Evolutionary conservation across 2,888 invertebrate species (phyloP), one percentile per base, ranked within the genome.

Genomic region (Zaprionus lineosus): DNA sequence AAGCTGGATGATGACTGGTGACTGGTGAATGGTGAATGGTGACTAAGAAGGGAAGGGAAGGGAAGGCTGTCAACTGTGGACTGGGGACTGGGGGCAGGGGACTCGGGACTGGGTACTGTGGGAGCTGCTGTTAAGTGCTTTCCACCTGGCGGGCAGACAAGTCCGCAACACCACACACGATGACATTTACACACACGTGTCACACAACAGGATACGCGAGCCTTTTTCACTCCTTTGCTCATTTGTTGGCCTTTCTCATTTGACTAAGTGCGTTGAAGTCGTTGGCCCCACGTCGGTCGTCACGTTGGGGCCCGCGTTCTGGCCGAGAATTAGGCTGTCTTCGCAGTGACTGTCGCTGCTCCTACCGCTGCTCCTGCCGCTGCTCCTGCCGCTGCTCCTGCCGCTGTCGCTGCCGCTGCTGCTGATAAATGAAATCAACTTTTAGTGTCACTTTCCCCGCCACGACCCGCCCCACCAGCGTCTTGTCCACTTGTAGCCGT

Each of bases 181-280:
- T 21, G 16, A 3, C 36, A 9, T 34, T 8, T 12, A 26, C 21
- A 60, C 43, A 63, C 61, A 66, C 66, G 61, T 50, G 64, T 33
- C 68, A 16, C 56, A 74, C 72, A 74, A 47, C 71, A 65, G 60
- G 56, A 53, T 56, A 60, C 53, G 58, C 51, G 29, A 51, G 34
- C 50, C 39, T 43, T 63, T 41, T 33, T 15, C 15, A 15, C 24
- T 9, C 8, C 44, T 74, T 85, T 86, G 86, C 86, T 82, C 86
- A 86, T 78, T 77, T 79, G 74, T 69, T 66, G 60, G 64, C 66
- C 59, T 69, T 72, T 55, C 83, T 82, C 86, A 86, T 86, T 86
- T 86, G 79, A 84, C 83, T 86, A 86, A 86, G 86, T 86, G 86
- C 85, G 84, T 71, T 79, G 82, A 74, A 82, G 76, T 76, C 74